Conservation (phyloP, 2,113 vertebrate species). For the Crocuta crocuta region DNA sequence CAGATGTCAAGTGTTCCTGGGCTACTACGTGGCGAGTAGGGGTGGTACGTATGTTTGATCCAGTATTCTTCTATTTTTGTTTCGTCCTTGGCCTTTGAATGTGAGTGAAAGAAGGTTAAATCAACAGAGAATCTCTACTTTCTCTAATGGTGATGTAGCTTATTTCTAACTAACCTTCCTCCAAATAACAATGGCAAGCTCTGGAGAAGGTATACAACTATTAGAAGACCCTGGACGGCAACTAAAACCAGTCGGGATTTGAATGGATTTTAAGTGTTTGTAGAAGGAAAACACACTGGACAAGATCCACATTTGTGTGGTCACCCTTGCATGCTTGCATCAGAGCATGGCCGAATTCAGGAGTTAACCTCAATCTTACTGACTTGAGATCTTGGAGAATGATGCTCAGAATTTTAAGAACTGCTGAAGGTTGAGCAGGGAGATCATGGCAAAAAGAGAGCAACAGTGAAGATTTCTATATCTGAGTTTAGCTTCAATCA, state of each 20-base stretch:
- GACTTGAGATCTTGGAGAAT: not conserved
- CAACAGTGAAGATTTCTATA: not conserved
- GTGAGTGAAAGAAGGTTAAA: not conserved
- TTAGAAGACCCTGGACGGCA: not conserved
- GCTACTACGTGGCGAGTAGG: not conserved
- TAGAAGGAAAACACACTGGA: not conserved
- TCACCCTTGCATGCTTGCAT: not conserved
- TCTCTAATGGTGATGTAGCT: not conserved
- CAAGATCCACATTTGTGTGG: not conserved
- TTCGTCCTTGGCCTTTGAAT: not conserved
- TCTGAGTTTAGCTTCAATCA: not conserved
- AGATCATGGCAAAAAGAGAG: not conserved
- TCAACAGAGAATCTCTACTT: not conserved
- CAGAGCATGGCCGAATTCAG: not conserved
- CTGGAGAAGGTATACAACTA: not conserved
- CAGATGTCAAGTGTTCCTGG: not conserved
- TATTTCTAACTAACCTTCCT: not conserved
- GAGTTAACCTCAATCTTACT: not conserved
- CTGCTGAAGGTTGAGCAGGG: not conserved
- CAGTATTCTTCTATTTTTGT: not conserved
- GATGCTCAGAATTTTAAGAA: not conserved
- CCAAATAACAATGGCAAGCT: not conserved
- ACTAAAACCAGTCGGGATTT: not conserved
- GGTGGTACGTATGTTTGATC: not conserved
- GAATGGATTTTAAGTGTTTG: not conserved